These are phyloP conservation scores for Scaptomyza pallida DNA, from an alignment of 1,140 invertebrate species.

Conservation along the genomic window DNA sequence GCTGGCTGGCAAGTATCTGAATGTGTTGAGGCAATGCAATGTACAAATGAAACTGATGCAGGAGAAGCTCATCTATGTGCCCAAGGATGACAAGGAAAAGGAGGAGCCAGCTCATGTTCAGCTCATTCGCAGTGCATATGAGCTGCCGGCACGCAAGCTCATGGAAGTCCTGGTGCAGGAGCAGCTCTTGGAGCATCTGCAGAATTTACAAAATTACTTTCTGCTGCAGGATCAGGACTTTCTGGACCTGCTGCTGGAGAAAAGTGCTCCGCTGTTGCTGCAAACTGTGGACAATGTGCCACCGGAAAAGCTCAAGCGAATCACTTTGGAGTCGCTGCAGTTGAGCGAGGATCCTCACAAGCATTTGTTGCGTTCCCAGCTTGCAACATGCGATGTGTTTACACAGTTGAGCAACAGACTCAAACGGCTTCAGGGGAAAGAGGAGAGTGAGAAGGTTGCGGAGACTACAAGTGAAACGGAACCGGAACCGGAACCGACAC, in stretches of 20 bases:
- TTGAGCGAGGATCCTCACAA: constrained; percentile 34
- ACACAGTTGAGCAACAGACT: constrained; percentile 26
- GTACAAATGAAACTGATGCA: constrained; percentile 52
- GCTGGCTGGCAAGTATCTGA: constrained; percentile 63
- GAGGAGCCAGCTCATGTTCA: constrained; percentile 22
- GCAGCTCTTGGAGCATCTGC: constrained; percentile 41
- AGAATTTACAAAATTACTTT: constrained; percentile 44
- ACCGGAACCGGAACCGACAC: too few relatives aligned
- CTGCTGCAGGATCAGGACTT: constrained; percentile 44
- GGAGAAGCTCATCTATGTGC: constrained; percentile 34
- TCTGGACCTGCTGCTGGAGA: constrained; percentile 22
- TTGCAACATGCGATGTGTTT: constrained; percentile 40
- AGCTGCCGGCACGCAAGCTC: constrained; percentile 53
- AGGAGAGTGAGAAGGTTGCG: neutral
- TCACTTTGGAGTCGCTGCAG: constrained; percentile 30
- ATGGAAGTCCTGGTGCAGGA: constrained; percentile 37
- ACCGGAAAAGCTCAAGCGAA: constrained; percentile 39
- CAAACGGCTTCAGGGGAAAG: too few relatives aligned
- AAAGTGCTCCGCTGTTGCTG: constrained; percentile 21
- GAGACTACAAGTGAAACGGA: too few relatives aligned
- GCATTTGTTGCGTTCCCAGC: constrained; percentile 44
- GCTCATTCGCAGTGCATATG: constrained; percentile 45
- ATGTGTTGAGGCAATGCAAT: constrained; percentile 64
- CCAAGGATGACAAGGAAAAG: neutral
- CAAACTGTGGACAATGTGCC: constrained; percentile 35